Base-by-base conservation (phyloP, 2,797 vertebrate species). In the Gymnoscopelus microlampas region DNA sequence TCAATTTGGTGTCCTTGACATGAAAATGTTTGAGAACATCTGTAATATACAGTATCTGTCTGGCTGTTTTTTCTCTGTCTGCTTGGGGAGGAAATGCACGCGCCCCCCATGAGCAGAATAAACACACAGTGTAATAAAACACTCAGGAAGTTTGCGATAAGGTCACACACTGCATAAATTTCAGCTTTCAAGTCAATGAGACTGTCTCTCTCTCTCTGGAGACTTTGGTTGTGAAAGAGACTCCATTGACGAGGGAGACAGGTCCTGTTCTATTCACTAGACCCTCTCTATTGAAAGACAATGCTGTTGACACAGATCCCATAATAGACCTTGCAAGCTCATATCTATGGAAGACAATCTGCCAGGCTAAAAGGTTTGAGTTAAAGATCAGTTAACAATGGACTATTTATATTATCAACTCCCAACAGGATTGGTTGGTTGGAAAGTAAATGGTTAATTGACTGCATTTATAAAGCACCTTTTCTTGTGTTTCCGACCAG, bases 291-390 rank as follows among this genome's bases (percentile, higher is more conserved):
- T 26, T 29, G 35, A 56, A 76, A 70, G 51, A 68, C 63, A 65
- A 74, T 19, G 24, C 12, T 19, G 24, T 29, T 60, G 32, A 49
- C 24, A 62, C 48, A 4, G 29, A 57, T n/a, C 44, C 39, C 39
- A 44, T 0, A 5, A 24, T 76, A 63, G 71, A 81, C 64, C 60
- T 15, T n/a, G 76, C 12, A 3, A 19, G 66, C 3, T 53, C 55
- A 67, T 44, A 3, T 59, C 47, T 32, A 23, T 7, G 19, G 70
- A 74, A 60, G 60, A 63, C 58, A 81, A 85, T 80, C 68, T 56
- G n/a, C 2, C 39, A 50, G 24, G 53, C 49, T 49, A 26, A 68
- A 49, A 39, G 5, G 15, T 35, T 23, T 56, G 48, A 60, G 39
- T 44, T 39, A 59, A 29, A 64, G 49, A 66, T 76, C 63, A 63